phyloP scores from a whole-genome alignment of 2,113 vertebrate species.

The Anhinga anhinga region DNA sequence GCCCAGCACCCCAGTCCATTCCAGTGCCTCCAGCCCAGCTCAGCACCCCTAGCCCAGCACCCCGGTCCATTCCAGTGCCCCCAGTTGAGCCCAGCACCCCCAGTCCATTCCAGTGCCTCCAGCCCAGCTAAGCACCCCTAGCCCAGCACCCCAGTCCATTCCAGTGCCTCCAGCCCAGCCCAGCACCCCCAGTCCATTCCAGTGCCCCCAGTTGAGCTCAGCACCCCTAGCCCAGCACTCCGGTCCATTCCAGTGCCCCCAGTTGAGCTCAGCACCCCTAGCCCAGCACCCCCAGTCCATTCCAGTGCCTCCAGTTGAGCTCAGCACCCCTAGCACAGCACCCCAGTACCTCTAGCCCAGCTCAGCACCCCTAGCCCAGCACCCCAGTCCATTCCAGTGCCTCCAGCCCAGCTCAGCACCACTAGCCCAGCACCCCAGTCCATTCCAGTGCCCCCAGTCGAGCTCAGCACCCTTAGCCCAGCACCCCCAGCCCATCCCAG shows the following conservation, averaged over 20 bases:
- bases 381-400: background rate
- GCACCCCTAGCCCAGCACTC: no score
- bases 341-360: background rate
- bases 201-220: background rate
- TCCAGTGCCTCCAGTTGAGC: background rate
- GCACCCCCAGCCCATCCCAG: background rate
- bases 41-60: no score
- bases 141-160: no score
- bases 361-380: background rate
- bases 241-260: background rate
- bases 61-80: no score
- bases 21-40: background rate
- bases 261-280: no score
- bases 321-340: no score
- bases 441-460: no score
- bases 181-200: background rate
- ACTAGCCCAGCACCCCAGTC: background rate
- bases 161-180: no score
- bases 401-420: background rate
- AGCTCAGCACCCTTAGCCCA: background rate
- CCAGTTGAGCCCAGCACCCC: background rate
- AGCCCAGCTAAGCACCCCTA: no score
- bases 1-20: no score
- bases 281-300: background rate
- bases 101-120: background rate